Evolutionary conservation across 2,797 vertebrate genomes (phyloP), one percentile per base, ranked within the genome.

Genomic region (Poeciliopsis infans): DNA sequence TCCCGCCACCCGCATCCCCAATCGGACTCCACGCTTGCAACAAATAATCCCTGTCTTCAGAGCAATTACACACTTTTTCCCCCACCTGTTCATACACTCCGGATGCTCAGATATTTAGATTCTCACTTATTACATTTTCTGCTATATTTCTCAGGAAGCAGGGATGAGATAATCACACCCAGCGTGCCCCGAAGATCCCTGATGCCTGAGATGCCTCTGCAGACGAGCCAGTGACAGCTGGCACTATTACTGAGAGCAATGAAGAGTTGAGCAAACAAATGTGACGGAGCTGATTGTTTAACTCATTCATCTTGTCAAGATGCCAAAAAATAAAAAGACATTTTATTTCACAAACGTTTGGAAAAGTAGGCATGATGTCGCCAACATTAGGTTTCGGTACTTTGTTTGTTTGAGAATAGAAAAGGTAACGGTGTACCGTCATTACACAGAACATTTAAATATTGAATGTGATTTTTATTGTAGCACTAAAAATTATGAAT

Each of bases 101-200:
- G 41, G 75, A 69, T 70, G 76, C 13, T 77, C 51, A 79, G 57
- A 84, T 45, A 25, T 76, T 84, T 31, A 77, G 49, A 85, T 84
- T 86, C 79, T 83, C 81, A 83, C 80, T 73, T 71, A 85, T 86
- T 82, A 78, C 4, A 75, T 64, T 74, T 86, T 80, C 33, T 82
- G 78, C 59, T 39, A 69, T 75, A 57, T 83, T 82, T 88, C 47
- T 78, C 8, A 39, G 55, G 57, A 69, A 83, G 36, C 18, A 74
- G 76, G 76, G 72, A 66, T 78, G 85, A 68, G 47, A 85, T 74
- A 76, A 85, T 84, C 46, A 76, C 74, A 78, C 72, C 79, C 59
- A 47, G 66, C 73, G 75, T 28, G 61, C 73, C 59, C 43, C 76
- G 31, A 73, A 70, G 66, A 80, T 81, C 74, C 80, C 77, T 46